Conservation (phyloP, 1,140 invertebrate genomes). For the roundworm (Caenorhabditis elegans) region DNA sequence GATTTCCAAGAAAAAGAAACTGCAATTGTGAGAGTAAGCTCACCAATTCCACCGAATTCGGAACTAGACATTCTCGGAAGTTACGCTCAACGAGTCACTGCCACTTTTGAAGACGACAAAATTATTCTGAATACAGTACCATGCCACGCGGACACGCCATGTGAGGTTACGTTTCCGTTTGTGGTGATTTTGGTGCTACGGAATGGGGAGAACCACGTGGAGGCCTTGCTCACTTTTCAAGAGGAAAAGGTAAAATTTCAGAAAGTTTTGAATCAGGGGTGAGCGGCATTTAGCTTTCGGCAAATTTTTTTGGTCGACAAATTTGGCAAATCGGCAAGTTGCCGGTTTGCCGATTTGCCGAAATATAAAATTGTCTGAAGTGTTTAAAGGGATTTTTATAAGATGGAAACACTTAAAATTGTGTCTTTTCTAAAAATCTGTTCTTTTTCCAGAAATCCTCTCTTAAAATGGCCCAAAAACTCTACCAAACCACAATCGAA, state of each 20-base stretch:
- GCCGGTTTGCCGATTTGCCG: too few relatives aligned
- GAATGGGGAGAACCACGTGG: background rate
- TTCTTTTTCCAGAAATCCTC: background rate
- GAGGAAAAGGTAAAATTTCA: background rate
- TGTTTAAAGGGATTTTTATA: too few relatives aligned
- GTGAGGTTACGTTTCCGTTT: background rate
- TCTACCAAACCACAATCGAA: background rate
- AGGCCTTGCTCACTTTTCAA: background rate
- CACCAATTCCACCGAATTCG: background rate
- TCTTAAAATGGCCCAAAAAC: constrained; percentile 11
- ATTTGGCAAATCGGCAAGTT: too few relatives aligned
- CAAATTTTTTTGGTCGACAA: too few relatives aligned
- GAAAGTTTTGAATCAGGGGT: too few relatives aligned
- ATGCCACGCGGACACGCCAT: background rate
- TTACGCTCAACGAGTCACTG: background rate
- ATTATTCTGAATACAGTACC: constrained; percentile 6
- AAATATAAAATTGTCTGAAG: too few relatives aligned
- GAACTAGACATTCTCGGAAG: background rate
- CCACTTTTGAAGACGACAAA: background rate
- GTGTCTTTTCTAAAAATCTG: background rate
- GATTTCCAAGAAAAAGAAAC: constrained; percentile 4
- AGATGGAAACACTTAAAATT: too few relatives aligned
- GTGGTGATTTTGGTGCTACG: background rate
- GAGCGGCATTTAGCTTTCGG: too few relatives aligned
- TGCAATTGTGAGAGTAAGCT: background rate